phyloP scores from a whole-genome alignment of 2,797 vertebrate species.

The Alauda arvensis region DNA sequence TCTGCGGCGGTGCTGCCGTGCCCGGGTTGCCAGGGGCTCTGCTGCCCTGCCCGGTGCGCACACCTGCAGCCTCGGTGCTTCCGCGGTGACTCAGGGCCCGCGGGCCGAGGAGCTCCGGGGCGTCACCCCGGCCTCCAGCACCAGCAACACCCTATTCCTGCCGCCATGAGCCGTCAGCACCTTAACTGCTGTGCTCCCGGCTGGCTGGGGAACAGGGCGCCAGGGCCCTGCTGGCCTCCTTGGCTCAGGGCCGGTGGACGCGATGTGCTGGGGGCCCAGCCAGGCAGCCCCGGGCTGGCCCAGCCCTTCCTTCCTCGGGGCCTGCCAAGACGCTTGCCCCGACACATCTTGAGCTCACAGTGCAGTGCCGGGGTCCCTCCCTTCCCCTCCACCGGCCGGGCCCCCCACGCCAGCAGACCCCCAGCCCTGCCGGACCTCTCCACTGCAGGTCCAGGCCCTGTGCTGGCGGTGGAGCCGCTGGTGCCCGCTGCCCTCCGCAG shows the following conservation, averaged over 20 bases:
- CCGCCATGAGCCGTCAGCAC: background rate
- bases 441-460: background rate
- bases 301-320: background rate
- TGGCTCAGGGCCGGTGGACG: fast-evolving
- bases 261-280: background rate
- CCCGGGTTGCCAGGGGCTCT: fast-evolving
- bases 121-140: background rate
- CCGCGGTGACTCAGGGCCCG: slow-evolving; percentile 17
- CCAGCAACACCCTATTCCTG: slow-evolving; percentile 50
- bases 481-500: background rate
- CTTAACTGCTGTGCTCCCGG: background rate
- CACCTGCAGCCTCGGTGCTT: background rate
- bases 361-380: fast-evolving
- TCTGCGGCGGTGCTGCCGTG: background rate
- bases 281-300: background rate
- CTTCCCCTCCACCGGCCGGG: background rate
- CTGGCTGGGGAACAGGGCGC: fast-evolving
- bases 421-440: background rate
- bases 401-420: background rate
- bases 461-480: background rate
- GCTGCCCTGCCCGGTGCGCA: background rate
- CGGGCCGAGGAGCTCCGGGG: slow-evolving; percentile 30
- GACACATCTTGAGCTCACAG: background rate
- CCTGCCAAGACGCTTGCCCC: background rate
- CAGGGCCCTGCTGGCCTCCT: background rate